These are phyloP conservation scores for Fragum fragum DNA, from an alignment of 2,888 invertebrate genomes.

Conservation along the genomic window DNA sequence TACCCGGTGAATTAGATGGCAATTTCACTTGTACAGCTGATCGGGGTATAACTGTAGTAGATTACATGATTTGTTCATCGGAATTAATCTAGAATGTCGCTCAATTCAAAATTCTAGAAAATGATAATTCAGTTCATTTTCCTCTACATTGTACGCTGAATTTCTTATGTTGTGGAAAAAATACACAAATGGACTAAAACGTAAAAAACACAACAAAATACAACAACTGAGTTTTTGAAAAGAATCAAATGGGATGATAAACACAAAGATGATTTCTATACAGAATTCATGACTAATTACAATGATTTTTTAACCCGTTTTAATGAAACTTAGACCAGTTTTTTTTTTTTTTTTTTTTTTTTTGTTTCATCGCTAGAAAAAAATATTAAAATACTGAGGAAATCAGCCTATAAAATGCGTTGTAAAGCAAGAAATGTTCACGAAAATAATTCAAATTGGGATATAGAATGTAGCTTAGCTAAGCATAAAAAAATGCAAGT, in stretches of 20 bases:
- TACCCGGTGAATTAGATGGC: slow-evolving; percentile 19
- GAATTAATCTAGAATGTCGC: slow-evolving; percentile 2
- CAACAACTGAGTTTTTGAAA: neutral
- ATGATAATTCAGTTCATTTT: slow-evolving; percentile 13
- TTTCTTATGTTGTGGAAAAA: neutral
- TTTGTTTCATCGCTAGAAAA: neutral
- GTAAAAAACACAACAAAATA: neutral
- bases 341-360: neutral
- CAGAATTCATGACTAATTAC: neutral
- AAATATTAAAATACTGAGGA: neutral
- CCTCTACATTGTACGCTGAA: slow-evolving; percentile 25
- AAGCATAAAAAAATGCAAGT: neutral
- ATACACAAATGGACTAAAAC: neutral
- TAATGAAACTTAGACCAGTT: neutral
- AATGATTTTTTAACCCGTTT: neutral
- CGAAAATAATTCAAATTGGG: neutral
- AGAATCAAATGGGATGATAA: neutral
- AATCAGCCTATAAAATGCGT: neutral
- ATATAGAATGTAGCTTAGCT: neutral
- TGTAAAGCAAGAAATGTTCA: neutral
- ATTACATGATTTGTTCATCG: slow-evolving; percentile 34
- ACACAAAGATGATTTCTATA: neutral
- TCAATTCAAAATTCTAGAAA: slow-evolving; percentile 4
- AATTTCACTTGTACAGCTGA: slow-evolving; percentile 32
- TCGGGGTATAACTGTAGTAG: slow-evolving; percentile 31